Conservation (phyloP, 2,113 vertebrate genomes). For the Mustelus asterias region DNA sequence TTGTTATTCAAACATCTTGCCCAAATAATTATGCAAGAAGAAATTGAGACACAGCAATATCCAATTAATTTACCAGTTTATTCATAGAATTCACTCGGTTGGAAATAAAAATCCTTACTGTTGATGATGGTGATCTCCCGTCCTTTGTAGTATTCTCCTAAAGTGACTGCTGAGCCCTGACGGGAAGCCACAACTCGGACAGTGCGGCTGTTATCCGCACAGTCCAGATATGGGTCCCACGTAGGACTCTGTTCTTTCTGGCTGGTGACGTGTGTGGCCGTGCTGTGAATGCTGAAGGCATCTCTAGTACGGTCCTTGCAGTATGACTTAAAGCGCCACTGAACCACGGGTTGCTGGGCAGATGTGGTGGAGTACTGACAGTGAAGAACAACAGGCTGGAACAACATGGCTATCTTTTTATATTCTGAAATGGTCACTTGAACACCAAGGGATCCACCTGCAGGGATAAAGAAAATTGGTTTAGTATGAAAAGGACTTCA, state of each 20-base stretch:
- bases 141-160: constrained; percentile 88
- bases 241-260: constrained; percentile 71
- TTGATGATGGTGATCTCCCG: constrained; percentile 86
- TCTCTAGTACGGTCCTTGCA: constrained; percentile 84
- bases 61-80: background rate
- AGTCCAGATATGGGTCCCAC: constrained; percentile 77
- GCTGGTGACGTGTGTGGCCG: constrained; percentile 53
- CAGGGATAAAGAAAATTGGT: constrained; percentile 42
- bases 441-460: constrained; percentile 63
- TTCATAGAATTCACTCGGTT: background rate
- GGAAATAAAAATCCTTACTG: constrained; percentile 58
- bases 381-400: constrained; percentile 83
- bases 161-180: constrained; percentile 75
- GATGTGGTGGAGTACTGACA: constrained; percentile 88
- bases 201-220: constrained; percentile 82
- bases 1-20: background rate
- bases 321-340: constrained; percentile 97
- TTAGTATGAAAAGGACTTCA: background rate
- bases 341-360: constrained; percentile 75
- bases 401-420: constrained; percentile 83
- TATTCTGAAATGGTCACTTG: constrained; percentile 77
- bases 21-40: background rate
- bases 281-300: constrained; percentile 55
- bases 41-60: background rate
- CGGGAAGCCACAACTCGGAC: constrained; percentile 84